Evolutionary conservation across 2,797 vertebrate species (phyloP), one percentile per base, ranked within the genome.

Genomic region (Enteromius mattozi): DNA sequence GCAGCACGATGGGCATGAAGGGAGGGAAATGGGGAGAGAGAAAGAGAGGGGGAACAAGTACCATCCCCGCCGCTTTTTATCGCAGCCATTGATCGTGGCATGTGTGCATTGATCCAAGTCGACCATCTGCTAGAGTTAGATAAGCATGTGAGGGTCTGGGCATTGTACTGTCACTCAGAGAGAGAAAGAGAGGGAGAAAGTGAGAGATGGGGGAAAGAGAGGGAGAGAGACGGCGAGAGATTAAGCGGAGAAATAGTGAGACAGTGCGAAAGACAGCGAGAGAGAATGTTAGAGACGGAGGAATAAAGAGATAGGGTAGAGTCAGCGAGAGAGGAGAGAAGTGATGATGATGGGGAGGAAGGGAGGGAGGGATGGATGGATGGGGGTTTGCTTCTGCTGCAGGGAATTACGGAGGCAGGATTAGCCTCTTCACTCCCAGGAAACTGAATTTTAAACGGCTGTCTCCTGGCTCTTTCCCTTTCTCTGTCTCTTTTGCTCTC

Each of bases 61-160:
- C 97, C 97, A 97, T 97, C 97, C 97, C 97, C 95, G 96, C 97
- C 92, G 94, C 97, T 98, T 97, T 98, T 99, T 99, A 99, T 99
- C 98, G 94, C 96, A 96, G 96, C 96, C 97, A 99, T 99, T 99
- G 98, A 99, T 99, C 98, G 96, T 98, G 97, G 98, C 96, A 97
- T 98, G 97, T 98, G 98, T 97, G 97, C 98, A 99, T 98, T 99
- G 98, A 99, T 99, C 98, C 98, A 99, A 99, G 97, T 97, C 97
- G 96, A 97, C 98, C 98, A 99, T 99, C 98, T 99, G 98, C 97
- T 99, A 96, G 96, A 97, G 97, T 97, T 97, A 99, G 98, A 99
- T 99, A 99, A 99, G 98, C 97, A 87, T 97, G 97, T 95, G 96
- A 97, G 97, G 97, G 98, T 97, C 97, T 97, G 97, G 98, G 97